A percentile compares a stretch with the other conserved stretches of the same genome.
Evolutionary conservation across 1,140 invertebrate genomes (phyloP).

Genomic region (Drosophila kikkawai): DNA sequence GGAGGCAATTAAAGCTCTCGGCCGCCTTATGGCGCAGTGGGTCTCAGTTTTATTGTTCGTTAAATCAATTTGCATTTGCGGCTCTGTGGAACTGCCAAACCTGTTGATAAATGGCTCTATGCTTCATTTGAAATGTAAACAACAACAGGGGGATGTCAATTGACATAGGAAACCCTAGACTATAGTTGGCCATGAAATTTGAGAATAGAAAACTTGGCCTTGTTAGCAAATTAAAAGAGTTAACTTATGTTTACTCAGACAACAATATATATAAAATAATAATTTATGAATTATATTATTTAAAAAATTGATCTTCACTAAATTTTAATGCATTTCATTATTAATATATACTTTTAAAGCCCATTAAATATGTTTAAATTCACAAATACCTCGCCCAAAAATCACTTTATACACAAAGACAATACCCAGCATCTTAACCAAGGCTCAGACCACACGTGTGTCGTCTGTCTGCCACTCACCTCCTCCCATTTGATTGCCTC

Average conservation of each 20-base stretch:
- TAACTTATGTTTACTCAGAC: background rate
- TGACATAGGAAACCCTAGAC: background rate
- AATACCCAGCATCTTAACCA: slow-evolving; percentile 3
- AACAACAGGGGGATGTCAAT: slow-evolving; percentile 2
- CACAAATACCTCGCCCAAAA: background rate
- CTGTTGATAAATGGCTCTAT: slow-evolving; percentile 50
- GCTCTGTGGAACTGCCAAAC: slow-evolving; percentile 25
- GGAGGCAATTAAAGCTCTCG: slow-evolving; percentile 42
- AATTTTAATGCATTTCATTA: background rate
- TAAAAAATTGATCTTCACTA: no score
- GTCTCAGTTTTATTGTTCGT: slow-evolving; percentile 48
- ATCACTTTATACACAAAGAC: background rate
- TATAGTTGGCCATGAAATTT: background rate
- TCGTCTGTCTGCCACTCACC: slow-evolving; percentile 64
- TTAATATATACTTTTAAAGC: background rate
- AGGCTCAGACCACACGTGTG: slow-evolving; percentile 8
- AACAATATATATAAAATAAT: background rate
- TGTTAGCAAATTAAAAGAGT: background rate
- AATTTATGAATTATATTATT: background rate
- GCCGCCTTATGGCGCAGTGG: slow-evolving; percentile 8
- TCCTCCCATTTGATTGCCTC: slow-evolving; percentile 63
- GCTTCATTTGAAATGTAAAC: slow-evolving; percentile 15
- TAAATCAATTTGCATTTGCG: slow-evolving; percentile 59
- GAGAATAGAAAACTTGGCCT: background rate
- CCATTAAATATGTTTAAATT: slow-evolving; percentile 1